Evolutionary conservation across 2,113 vertebrate species (phyloP).

Genomic region (Carassius auratus): DNA sequence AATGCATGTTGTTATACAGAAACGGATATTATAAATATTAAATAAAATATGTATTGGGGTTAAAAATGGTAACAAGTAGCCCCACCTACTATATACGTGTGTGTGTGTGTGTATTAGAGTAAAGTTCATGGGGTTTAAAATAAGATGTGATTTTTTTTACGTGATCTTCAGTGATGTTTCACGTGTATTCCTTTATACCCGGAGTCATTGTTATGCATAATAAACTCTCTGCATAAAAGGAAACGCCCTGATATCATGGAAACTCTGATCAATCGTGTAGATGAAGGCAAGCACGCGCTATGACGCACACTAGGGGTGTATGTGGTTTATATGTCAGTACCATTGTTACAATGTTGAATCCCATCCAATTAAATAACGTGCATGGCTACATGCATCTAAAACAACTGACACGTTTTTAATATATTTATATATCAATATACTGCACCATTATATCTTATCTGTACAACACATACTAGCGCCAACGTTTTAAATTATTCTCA

Average conservation of each 20-base stretch:
- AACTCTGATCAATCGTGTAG: neutral
- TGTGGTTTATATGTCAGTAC: neutral
- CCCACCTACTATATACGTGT: neutral
- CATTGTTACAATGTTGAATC: neutral
- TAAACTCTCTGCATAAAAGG: neutral
- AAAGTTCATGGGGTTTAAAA: neutral
- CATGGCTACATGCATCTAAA: neutral
- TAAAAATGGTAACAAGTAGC: too few species aligned
- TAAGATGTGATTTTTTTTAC: neutral
- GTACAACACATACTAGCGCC: neutral
- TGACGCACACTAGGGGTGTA: constrained; percentile 2
- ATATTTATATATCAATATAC: neutral
- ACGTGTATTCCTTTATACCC: neutral
- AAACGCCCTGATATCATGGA: neutral
- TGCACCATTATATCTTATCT: neutral
- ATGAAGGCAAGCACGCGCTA: neutral
- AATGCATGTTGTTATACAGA: neutral
- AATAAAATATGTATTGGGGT: neutral
- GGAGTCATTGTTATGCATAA: neutral
- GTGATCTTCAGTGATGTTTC: neutral
- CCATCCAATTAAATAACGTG: neutral
- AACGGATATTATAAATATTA: neutral
- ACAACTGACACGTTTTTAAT: neutral
- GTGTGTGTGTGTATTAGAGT: too few species aligned
- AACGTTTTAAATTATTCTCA: neutral